A percentile compares a stretch with the other conserved stretches of the same genome.
These are phyloP conservation scores for Prinia subflava DNA, from an alignment of 2,113 vertebrate species.

Conservation along the genomic window DNA sequence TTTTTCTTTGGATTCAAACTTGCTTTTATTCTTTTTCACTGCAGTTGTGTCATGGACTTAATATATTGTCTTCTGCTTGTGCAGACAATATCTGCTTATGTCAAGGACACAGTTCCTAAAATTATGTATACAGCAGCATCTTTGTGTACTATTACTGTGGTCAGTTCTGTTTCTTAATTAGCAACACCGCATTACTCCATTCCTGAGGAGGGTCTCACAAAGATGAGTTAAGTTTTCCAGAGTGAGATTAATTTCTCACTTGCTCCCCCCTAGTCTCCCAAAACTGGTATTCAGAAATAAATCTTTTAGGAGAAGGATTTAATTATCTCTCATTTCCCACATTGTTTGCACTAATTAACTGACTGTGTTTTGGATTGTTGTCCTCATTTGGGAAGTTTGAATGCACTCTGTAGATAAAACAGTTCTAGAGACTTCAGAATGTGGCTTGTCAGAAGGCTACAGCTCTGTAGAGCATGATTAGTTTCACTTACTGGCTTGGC, in stretches of 20 bases:
- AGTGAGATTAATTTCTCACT: not conserved
- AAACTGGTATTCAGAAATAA: not conserved
- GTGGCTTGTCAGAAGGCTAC: not conserved
- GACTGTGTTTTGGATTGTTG: not conserved
- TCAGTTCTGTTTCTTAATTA: not conserved
- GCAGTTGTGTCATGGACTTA: not conserved
- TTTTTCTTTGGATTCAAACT: not conserved
- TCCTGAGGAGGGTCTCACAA: not conserved
- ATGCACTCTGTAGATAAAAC: not conserved
- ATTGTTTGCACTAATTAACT: not conserved
- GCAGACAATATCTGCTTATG: not conserved
- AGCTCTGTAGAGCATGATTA: not conserved
- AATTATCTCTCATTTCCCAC: slow-evolving; percentile 22
- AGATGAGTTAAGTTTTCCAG: not conserved
- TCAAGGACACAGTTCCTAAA: not conserved
- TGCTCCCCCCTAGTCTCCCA: not conserved
- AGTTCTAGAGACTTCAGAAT: not conserved
- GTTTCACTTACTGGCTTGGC: not conserved
- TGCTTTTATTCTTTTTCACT: not conserved
- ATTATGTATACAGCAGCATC: not conserved
- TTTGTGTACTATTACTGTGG: not conserved
- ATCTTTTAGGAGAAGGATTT: slow-evolving; percentile 5
- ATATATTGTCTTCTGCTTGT: not conserved
- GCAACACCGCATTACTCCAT: not conserved
- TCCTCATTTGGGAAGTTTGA: not conserved